Evolutionary conservation across 2,888 invertebrate species (phyloP), one percentile per base, ranked within the genome.

Genomic region (Atrina japonica): DNA sequence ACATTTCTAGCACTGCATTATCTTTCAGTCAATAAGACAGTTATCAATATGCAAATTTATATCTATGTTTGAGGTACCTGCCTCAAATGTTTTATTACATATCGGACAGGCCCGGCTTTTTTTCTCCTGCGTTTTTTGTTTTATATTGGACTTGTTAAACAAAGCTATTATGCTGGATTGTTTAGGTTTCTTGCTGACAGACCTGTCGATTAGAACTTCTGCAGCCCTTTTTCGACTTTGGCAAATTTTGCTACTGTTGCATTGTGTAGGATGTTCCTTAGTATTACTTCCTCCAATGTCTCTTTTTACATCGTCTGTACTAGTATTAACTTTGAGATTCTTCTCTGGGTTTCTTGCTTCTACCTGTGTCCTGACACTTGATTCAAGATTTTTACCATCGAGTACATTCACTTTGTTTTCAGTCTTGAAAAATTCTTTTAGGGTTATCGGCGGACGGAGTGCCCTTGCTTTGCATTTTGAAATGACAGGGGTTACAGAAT

Each of bases 41-140:
- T 85, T 87, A 61, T 88, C 88, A 65, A 88, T 83, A 68, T 88
- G 88, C 6, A 66, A 45, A 75, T 88, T 88, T n/a, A 88, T 76
- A n/a, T 86, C 85, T 7, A 73, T 70, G 66, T 88, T 88, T 23
- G 77, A 80, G 25, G 75, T 73, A 6, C 76, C 77, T 18, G 66
- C 61, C 1, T 82, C 76, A 80, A 88, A 88, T 27, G 73, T 68
- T 47, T 77, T 75, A 21, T 66, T 66, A 80, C 88, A 88, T n/a
- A 88, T 80, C 0, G 88, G 88, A 75, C 88, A 87, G 14, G 72
- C 63, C 29, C 43, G 40, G 14, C 59, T 50, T 43, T 73, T 73
- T 1, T 61, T 53, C n/a, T 60, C 63, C n/a, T 65, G 49, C 29
- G 60, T 73, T 52, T 75, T 75, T 40, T 77, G 77, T 45, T 77